Evolutionary conservation across 2,113 vertebrate genomes (phyloP), one percentile per base, ranked within the genome.

Genomic region (Alligator sinensis): DNA sequence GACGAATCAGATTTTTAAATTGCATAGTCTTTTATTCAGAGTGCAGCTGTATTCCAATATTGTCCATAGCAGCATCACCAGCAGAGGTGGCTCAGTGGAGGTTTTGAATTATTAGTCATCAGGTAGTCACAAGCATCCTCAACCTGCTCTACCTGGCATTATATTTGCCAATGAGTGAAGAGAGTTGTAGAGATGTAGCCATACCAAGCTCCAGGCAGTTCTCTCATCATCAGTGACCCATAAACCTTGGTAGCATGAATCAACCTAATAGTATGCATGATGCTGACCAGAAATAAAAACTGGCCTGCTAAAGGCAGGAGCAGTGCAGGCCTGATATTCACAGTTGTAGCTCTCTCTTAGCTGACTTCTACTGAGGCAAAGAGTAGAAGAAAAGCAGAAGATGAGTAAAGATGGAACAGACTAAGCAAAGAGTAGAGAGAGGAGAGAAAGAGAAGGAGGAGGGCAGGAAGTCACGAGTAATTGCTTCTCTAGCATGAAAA

Each of bases 401-500:
- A 93, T 10, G 25, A 68, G 79, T 86, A 77, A 95, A 82, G 30
- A 79, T 1, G 80, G 80, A 78, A 64, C 17, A 63, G 1, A 77
- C 14, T 14, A 15, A 86, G 83, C 59, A 92, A 82, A 90, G 1
- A 84, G 12, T 1, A 88, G 62, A 22, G 58, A 80, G 79, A 92
- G 24, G 17, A 75, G 78, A 77, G 27, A 86, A 93, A 93, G 6
- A 77, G 70, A 61, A 63, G 80, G 83, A 83, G 34, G 61, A 93
- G 30, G 87, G 57, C 76, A 93, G 12, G 28, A 89, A 27, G 81
- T 62, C 38, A 76, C 55, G n/a, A 30, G 58, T 58, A 72, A 76
- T 74, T 84, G 22, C 38, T 81, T 68, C 17, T 77, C 88, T 62
- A 55, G 91, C 34, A 61, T 21, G 54, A 86, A 89, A 95, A 92